Percentiles rank a stretch among this genome's conserved stretches.
phyloP scores from a whole-genome alignment of 2,888 invertebrate species.

The Drosophila pseudotalamancana region DNA sequence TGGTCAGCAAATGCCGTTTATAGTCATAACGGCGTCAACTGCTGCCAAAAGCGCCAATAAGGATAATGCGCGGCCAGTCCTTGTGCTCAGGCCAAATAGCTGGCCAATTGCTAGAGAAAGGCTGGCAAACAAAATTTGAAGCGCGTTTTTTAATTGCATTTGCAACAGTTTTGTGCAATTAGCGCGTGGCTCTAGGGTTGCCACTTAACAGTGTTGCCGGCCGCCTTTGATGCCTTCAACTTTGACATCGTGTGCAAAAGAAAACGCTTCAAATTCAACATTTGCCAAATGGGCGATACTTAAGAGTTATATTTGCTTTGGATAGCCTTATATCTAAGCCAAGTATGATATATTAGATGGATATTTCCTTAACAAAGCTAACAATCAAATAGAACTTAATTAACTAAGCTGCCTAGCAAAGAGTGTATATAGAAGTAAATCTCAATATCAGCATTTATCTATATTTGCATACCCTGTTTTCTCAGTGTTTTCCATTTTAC shows the following conservation, averaged over 20 bases:
- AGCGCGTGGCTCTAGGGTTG: slow-evolving; percentile 38
- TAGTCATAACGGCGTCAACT: slow-evolving; percentile 34
- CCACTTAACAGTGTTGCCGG: neutral
- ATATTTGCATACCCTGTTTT: too few relatives aligned
- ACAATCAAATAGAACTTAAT: too few relatives aligned
- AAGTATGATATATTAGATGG: too few relatives aligned
- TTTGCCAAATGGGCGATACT: slow-evolving; percentile 24
- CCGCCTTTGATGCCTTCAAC: slow-evolving; percentile 12
- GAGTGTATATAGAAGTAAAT: too few relatives aligned
- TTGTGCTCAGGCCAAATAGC: slow-evolving; percentile 17
- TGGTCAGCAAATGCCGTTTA: slow-evolving; percentile 49
- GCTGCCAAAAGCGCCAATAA: slow-evolving; percentile 49
- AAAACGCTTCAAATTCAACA: slow-evolving; percentile 19
- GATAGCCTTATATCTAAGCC: too few relatives aligned
- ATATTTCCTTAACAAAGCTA: too few relatives aligned
- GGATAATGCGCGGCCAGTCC: slow-evolving; percentile 50
- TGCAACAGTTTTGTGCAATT: slow-evolving; percentile 66
- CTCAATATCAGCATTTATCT: too few relatives aligned
- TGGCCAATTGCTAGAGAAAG: neutral
- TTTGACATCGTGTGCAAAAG: slow-evolving; percentile 27
- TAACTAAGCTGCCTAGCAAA: too few relatives aligned
- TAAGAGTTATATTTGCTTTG: too few relatives aligned
- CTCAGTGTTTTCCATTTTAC: neutral
- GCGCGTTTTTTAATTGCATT: slow-evolving; percentile 58
- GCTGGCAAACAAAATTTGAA: slow-evolving; percentile 12